phyloP scores from a whole-genome alignment of 2,113 vertebrate genomes.

The Blennius ocellaris region DNA sequence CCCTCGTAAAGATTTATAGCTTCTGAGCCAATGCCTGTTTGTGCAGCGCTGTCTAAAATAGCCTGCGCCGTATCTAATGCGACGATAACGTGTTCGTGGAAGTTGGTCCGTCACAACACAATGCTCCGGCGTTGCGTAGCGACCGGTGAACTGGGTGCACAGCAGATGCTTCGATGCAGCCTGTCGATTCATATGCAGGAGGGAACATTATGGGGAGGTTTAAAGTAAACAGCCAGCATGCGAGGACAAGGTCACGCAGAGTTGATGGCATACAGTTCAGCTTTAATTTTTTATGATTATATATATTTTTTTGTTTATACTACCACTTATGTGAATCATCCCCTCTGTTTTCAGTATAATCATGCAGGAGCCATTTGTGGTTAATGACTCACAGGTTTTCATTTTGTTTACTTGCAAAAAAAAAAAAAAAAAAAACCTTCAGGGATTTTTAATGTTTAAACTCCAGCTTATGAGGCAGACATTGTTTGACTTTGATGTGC shows the following conservation, averaged over 20 bases:
- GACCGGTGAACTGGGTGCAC: conserved; percentile 61
- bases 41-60: conserved; percentile 61
- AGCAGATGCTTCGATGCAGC: conserved; percentile 68
- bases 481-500: conserved; percentile 52
- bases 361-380: conserved; percentile 41
- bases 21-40: conserved; percentile 54
- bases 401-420: conserved; percentile 47
- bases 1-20: conserved; percentile 42
- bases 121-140: conserved; percentile 72
- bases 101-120: conserved; percentile 74
- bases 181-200: conserved; percentile 54
- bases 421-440: conserved; percentile 2
- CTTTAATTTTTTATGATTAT: conserved; percentile 31
- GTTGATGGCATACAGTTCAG: conserved; percentile 19
- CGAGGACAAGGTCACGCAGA: conserved; percentile 38
- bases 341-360: conserved; percentile 30
- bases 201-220: conserved; percentile 46
- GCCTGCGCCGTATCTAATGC: conserved; percentile 72
- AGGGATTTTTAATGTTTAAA: conserved; percentile 58
- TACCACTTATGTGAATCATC: conserved; percentile 15
- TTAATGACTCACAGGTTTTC: conserved; percentile 65
- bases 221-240: conserved; percentile 51
- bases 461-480: conserved; percentile 36
- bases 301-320: conserved; percentile 11
- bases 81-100: conserved; percentile 74